Base-by-base conservation (phyloP, 2,888 invertebrate species). In the Choristoneura rosaceana region DNA sequence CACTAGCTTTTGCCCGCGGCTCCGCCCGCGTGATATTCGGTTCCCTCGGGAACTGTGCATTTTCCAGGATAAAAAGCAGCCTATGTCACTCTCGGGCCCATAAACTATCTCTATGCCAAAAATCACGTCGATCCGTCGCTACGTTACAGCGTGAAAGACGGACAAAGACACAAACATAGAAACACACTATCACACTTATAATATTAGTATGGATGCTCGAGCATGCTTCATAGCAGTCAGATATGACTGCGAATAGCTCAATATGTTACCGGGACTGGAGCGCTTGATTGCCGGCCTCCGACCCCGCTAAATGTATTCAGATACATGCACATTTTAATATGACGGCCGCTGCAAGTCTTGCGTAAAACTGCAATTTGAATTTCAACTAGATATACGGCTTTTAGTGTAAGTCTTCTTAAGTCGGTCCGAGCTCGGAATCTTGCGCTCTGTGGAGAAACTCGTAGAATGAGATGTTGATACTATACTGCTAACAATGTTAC, bases 251-350 rank as follows among this genome's bases (percentile, higher is more conserved):
- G 38, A 47, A 60, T 34, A 65, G 59, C 41, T 43, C 45, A 71
- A 66, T 68, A 47, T 47, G 67, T 63, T 58, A 15, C 58, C 43
- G 12, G 61, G 47, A 58, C 41, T 52, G 41, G 17, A 50, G 70
- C n/a, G 45, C 70, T 69, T 80, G 77, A 79, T 80, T 79, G 80
- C 79, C 68, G 76, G 76, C 76, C 78, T 77, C 73, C 76, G 76
- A 74, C 75, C 76, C 67, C 77, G 61, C 75, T 71, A 79, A 84
- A 84, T 83, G 78, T 87, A 86, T 87, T 87, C 81, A 87, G 84
- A 87, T 85, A 79, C 80, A 87, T 87, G 87, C 84, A 87, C 85
- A 87, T 87, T 86, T 85, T 84, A 84, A 85, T 84, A 84, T 73
- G 76, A 76, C 78, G 77, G 78, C 75, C 74, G 64, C 60, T 45